Base-by-base conservation (phyloP, 2,888 invertebrate genomes). In the Chalcis sispes region DNA sequence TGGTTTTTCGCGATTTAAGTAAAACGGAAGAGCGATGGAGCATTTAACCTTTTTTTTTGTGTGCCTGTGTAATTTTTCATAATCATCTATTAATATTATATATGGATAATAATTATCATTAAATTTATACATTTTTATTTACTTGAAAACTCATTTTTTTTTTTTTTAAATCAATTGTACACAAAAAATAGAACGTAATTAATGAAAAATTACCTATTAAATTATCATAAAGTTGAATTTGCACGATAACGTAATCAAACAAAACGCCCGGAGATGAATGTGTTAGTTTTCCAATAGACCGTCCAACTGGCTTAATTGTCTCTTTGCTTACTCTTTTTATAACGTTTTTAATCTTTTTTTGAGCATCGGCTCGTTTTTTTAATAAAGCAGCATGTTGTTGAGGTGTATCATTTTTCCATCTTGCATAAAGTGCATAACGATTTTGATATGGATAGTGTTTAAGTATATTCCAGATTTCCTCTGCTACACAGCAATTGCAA, bases 301-400 rank as follows among this genome's bases (percentile, higher is more conserved):
- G 92, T 0, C 99, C 99, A 77, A 98, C 95, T 1, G 96, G 97
- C 89, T 99, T 99, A 5, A 98, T 97, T 85, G 98, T 99, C 88
- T 99, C 99, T 87, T 99, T 99, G 83, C 98, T 98, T 46, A 97
- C 96, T 79, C 95, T 93, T 90, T 99, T 98, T 96, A 99, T 97
- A 46, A 98, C 95, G 80, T 97, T 97, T 87, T 98, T 98, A 61
- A 98, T 96, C 84, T 95, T 93, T 85, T 98, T 97, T 80, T 97
- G 92, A 0, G 96, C 94, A 85, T 96, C 95, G 0, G 96, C 97
- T 52, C 95, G 92, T 42, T 95, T 94, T 23, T 95, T 91, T 85
- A 98, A 92, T 67, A 99, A 89, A 50, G 94, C 92, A 0, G 98
- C 95, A 89, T 98, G 96, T 58, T 94, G 90, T 75, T 93, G 91